Conservation (phyloP, 2,113 vertebrate genomes). For the Sula dactylatra region DNA sequence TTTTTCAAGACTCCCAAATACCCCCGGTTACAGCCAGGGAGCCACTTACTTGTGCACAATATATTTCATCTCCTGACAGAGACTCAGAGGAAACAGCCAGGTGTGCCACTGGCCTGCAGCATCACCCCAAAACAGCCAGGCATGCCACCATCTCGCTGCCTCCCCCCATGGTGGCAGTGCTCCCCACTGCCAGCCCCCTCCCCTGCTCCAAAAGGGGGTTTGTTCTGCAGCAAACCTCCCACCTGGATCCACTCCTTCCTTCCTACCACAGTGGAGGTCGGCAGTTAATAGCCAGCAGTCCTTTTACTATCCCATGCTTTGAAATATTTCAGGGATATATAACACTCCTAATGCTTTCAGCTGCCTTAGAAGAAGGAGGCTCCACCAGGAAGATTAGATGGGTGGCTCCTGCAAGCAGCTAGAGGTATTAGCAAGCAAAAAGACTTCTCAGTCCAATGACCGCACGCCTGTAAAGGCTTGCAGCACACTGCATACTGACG, state of each 20-base stretch:
- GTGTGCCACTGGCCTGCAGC: neutral
- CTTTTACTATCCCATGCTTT: neutral
- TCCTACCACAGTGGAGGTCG: accelerated
- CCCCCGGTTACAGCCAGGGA: neutral
- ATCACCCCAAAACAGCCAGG: neutral
- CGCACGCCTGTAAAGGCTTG: neutral
- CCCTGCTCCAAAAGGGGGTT: neutral
- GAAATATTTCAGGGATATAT: neutral
- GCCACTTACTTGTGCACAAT: neutral
- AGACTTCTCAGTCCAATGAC: neutral
- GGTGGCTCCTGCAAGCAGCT: neutral
- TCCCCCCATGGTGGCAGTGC: accelerated
- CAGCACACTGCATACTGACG: accelerated
- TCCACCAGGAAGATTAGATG: neutral
- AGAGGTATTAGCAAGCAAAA: neutral
- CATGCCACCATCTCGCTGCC: neutral
- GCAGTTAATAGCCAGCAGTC: neutral
- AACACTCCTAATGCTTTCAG: neutral
- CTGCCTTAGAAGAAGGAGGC: neutral
- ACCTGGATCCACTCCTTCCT: neutral
- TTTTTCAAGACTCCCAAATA: neutral
- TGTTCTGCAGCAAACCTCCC: neutral
- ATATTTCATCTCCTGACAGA: neutral
- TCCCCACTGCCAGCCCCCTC: neutral
- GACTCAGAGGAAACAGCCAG: neutral